These are phyloP conservation scores for Eretmochelys imbricata DNA, from an alignment of 2,113 vertebrate species.

Conservation along the genomic window DNA sequence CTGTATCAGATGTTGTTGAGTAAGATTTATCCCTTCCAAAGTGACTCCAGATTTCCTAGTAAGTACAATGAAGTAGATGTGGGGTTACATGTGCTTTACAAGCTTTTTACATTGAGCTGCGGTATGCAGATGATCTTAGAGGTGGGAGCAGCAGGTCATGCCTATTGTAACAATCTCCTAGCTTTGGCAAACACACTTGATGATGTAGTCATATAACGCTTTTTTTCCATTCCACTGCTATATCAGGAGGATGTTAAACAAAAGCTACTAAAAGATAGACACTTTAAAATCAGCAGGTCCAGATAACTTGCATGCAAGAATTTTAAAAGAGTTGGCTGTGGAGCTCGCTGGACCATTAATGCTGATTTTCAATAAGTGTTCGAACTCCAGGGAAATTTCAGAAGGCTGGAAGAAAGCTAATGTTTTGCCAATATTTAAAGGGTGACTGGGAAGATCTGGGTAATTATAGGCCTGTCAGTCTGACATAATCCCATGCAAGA, in stretches of 20 bases:
- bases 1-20: fast-evolving
- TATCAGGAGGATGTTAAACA: not conserved
- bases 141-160: not conserved
- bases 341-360: not conserved
- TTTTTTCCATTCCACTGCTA: not conserved
- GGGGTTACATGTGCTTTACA: not conserved
- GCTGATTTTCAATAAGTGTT: not conserved
- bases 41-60: not conserved
- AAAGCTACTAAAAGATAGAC: not conserved
- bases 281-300: not conserved
- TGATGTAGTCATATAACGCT: not conserved
- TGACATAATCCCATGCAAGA: not conserved
- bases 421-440: not conserved
- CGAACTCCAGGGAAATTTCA: not conserved
- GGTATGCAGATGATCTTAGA: not conserved
- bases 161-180: not conserved
- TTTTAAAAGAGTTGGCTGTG: not conserved
- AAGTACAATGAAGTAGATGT: not conserved
- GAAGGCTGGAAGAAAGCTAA: not conserved
- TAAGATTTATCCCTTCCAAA: not conserved
- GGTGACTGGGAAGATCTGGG: not conserved
- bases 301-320: not conserved
- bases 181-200: not conserved
- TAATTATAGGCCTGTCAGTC: not conserved
- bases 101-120: not conserved